phyloP scores from a whole-genome alignment of 2,888 invertebrate genomes.

The Drosophila heteroneura region DNA sequence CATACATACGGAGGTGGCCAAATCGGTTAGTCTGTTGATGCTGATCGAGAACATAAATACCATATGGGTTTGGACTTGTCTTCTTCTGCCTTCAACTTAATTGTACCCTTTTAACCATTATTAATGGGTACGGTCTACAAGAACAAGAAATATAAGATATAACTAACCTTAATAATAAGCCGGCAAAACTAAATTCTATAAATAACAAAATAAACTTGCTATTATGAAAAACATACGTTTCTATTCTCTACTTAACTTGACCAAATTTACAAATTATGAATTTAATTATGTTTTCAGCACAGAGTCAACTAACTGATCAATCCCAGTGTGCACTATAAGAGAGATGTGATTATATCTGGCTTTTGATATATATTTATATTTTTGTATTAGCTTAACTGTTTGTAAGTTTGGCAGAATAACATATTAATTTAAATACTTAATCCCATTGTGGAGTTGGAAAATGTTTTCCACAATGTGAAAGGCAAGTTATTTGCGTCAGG shows the following conservation, averaged over 20 bases:
- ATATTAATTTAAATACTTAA: conserved; percentile 2
- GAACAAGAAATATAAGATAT: not conserved
- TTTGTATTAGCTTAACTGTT: not conserved
- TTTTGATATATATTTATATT: not conserved
- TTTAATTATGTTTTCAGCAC: not conserved
- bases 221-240: not conserved
- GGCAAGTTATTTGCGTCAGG: conserved; percentile 49
- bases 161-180: not conserved
- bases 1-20: not conserved
- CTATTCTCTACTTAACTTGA: not conserved
- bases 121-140: not conserved
- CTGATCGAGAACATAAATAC: not conserved
- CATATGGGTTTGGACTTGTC: accelerated
- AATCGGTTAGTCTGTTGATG: not conserved
- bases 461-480: conserved; percentile 17
- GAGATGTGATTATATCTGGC: not conserved
- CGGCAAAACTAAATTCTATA: too few relatives aligned
- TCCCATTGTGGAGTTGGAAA: not conserved
- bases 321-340: too few relatives aligned
- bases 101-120: not conserved
- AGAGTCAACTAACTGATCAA: not conserved
- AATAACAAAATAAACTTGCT: not conserved
- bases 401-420: not conserved
- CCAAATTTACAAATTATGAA: not conserved
- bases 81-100: accelerated